Evolutionary conservation across 2,888 invertebrate species (phyloP).

Genomic region (Callimorpha dominula): DNA sequence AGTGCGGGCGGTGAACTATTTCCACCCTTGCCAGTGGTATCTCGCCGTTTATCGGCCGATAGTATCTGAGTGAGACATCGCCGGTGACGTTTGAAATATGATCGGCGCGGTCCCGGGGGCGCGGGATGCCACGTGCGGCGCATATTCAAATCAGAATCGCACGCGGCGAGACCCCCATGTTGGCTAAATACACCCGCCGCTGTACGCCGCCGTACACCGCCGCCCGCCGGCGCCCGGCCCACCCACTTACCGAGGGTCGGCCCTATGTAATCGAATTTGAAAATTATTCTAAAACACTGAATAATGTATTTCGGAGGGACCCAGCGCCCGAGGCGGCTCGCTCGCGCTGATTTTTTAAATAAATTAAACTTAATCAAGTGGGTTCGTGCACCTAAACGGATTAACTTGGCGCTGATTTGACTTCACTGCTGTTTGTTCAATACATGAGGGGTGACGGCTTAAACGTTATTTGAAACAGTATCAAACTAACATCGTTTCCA

Average conservation of each 20-base stretch:
- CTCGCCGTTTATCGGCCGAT: conserved; percentile 84
- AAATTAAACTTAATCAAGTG: conserved; percentile 87
- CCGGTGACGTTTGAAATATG: conserved; percentile 87
- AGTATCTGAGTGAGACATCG: conserved; percentile 87
- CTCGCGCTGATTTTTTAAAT: conserved; percentile 85
- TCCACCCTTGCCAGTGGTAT: conserved; percentile 80
- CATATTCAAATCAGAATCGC: conserved; percentile 86
- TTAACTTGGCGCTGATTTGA: conserved; percentile 86
- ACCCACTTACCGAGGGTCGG: conserved; percentile 85
- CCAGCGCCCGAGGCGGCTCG: conserved; percentile 78
- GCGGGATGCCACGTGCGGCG: conserved; percentile 83
- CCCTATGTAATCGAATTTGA: conserved; percentile 87
- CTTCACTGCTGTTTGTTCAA: conserved; percentile 80
- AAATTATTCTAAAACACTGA: conserved; percentile 88
- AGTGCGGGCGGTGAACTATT: conserved; percentile 71
- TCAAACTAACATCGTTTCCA: conserved; percentile 66
- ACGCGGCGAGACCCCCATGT: conserved; percentile 85
- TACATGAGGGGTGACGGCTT: conserved; percentile 77
- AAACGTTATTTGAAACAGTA: conserved; percentile 78
- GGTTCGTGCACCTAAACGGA: conserved; percentile 87
- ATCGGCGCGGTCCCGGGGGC: conserved; percentile 82
- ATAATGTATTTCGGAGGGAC: conserved; percentile 86
- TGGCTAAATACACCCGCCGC: conserved; percentile 86
- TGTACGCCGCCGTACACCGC: conserved; percentile 44
- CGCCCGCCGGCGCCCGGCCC: conserved; percentile 68